A percentile compares a stretch with the other conserved stretches of the same genome.
Conservation (phyloP, 2,113 vertebrate genomes). For the Lontra canadensis region DNA sequence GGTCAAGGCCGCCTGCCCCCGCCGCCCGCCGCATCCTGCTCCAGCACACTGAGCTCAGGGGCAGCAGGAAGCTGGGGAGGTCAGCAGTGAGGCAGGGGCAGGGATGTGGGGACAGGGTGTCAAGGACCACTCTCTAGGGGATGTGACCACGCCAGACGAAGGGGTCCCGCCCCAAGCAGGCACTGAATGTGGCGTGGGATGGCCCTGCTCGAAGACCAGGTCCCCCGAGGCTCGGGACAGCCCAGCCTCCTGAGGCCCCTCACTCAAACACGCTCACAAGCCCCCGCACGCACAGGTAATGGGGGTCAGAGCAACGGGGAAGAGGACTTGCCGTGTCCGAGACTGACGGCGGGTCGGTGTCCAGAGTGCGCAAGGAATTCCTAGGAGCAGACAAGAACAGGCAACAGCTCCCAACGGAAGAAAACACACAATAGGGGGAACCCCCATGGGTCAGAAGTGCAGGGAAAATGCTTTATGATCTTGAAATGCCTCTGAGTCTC, state of each 20-base stretch:
- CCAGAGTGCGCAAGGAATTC: rapidly evolving
- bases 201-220: neutral
- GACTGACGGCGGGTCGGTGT: rapidly evolving
- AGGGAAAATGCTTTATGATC: neutral
- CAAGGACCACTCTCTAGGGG: neutral
- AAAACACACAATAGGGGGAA: rapidly evolving
- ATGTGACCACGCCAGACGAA: neutral
- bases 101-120: neutral
- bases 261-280: neutral
- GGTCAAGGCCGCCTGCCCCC: neutral
- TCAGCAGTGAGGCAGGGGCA: neutral
- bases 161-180: neutral
- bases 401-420: neutral
- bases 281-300: rapidly evolving
- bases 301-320: rapidly evolving
- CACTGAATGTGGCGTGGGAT: neutral
- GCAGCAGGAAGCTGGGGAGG: neutral
- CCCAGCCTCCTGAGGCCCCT: neutral
- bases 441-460: neutral
- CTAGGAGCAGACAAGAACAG: rapidly evolving
- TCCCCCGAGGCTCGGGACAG: neutral
- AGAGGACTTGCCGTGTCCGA: rapidly evolving
- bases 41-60: neutral
- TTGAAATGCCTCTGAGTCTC: neutral
- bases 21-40: too few species aligned